A percentile compares a stretch with the other conserved stretches of the same genome.
Conservation (phyloP, 2,888 invertebrate species). For the Sclerodermus sp. region DNA sequence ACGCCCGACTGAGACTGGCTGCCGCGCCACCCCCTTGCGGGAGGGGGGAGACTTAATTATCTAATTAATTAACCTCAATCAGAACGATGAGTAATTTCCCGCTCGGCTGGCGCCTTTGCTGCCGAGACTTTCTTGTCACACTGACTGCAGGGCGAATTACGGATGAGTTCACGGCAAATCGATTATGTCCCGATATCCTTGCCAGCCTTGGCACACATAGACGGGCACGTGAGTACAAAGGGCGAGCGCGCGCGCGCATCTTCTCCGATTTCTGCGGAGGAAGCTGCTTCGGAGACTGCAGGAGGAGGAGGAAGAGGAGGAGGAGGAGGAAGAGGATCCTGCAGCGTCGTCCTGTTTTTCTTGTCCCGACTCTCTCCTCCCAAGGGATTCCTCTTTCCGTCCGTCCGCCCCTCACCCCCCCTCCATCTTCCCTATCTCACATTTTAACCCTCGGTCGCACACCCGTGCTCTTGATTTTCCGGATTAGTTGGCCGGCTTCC, state of each 20-base stretch:
- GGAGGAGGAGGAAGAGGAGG: no score
- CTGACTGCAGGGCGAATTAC: conserved; percentile 53
- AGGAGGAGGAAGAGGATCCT: conserved; percentile 18
- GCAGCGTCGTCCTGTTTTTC: conserved; percentile 35
- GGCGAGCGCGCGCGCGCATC: neutral
- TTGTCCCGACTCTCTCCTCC: conserved; percentile 29
- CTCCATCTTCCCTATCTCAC: conserved; percentile 28
- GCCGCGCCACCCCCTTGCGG: neutral
- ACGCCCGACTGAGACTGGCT: neutral
- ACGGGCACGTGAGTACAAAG: no score
- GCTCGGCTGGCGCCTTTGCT: conserved; percentile 56
- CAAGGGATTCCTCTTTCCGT: neutral
- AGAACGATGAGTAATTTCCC: conserved; percentile 59
- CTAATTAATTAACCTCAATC: conserved; percentile 59
- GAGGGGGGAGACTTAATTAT: conserved; percentile 53
- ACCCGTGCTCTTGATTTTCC: conserved; percentile 23
- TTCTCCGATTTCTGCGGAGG: no score
- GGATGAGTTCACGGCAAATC: conserved; percentile 56
- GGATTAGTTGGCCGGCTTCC: neutral
- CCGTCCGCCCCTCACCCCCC: neutral
- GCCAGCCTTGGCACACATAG: conserved; percentile 16
- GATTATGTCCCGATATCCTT: conserved; percentile 48
- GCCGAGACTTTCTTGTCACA: conserved; percentile 55
- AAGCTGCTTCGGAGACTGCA: no score
- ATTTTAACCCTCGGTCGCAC: conserved; percentile 28